These are phyloP conservation scores for Eilema depressum DNA, from an alignment of 2,888 invertebrate genomes.

Conservation along the genomic window DNA sequence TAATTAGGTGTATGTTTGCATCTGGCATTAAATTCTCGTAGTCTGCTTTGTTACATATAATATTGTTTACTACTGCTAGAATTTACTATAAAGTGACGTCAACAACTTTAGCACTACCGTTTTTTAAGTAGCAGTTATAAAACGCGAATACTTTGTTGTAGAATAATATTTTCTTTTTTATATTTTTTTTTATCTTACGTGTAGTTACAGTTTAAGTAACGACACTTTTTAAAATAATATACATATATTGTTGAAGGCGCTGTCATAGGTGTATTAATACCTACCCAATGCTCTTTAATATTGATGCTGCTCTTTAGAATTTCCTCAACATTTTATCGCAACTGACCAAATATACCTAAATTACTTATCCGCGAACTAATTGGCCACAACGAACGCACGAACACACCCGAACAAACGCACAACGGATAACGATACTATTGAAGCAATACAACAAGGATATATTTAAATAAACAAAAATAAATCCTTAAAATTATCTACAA, in stretches of 20 bases:
- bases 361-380: no score
- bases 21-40: background rate
- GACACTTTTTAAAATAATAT: background rate
- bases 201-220: no score
- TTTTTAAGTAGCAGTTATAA: background rate
- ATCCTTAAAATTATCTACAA: background rate
- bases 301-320: no score
- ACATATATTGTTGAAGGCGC: background rate
- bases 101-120: background rate
- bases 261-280: no score
- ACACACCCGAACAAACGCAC: no score
- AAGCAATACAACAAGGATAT: background rate
- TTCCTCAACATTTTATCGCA: no score
- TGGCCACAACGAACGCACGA: background rate
- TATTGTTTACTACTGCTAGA: background rate
- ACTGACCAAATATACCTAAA: no score
- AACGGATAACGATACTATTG: background rate
- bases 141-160: background rate
- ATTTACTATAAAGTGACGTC: background rate
- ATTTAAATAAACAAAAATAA: background rate
- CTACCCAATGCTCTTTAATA: no score
- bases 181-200: no score
- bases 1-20: conserved; percentile 16
- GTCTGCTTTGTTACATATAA: background rate
- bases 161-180: background rate